Percentiles rank a stretch among this genome's conserved stretches.
These are phyloP conservation scores for Speoplatyrhinus poulsoni DNA, from an alignment of 2,113 vertebrate genomes.

Conservation along the genomic window DNA sequence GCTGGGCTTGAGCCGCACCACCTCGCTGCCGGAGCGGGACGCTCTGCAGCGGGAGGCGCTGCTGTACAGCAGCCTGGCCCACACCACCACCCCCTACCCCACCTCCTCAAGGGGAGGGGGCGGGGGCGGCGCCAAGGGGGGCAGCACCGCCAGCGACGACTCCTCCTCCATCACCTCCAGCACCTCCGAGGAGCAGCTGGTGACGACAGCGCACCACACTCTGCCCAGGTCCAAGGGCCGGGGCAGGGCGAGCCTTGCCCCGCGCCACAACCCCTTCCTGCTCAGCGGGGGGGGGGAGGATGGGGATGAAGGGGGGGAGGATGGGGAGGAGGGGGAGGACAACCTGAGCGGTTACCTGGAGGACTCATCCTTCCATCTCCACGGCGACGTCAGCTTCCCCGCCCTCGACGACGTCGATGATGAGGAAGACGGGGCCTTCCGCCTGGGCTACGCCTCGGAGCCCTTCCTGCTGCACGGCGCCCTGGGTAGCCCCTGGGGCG, in stretches of 20 bases:
- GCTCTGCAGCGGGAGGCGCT: constrained; percentile 86
- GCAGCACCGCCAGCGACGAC: constrained; percentile 71
- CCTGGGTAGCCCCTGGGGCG: constrained; percentile 76
- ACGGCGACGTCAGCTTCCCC: constrained; percentile 69
- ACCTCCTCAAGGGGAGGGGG: constrained; percentile 16
- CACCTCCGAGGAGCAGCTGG: constrained; percentile 72
- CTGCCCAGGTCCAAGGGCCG: constrained; percentile 61
- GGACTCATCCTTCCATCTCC: constrained; percentile 89
- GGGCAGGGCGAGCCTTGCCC: constrained; percentile 49
- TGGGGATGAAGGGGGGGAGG: constrained; percentile 71
- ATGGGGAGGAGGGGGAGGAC: constrained; percentile 72
- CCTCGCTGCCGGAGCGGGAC: constrained; percentile 84
- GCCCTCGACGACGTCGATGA: constrained; percentile 54
- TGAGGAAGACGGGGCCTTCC: constrained; percentile 71
- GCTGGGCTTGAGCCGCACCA: constrained; percentile 80
- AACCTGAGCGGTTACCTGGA: constrained; percentile 78
- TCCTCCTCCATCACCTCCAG: constrained; percentile 75
- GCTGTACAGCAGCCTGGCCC: constrained; percentile 87
- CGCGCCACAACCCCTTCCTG: constrained; percentile 90
- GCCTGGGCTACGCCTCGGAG: constrained; percentile 70
- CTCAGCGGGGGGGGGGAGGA: constrained; percentile 76
- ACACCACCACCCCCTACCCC: constrained; percentile 54
- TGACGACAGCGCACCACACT: constrained; percentile 45
- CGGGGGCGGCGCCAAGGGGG: constrained; percentile 45
- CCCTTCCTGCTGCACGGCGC: constrained; percentile 80